phyloP scores from a whole-genome alignment of 2,888 invertebrate genomes.

The Phlogophora meticulosa region DNA sequence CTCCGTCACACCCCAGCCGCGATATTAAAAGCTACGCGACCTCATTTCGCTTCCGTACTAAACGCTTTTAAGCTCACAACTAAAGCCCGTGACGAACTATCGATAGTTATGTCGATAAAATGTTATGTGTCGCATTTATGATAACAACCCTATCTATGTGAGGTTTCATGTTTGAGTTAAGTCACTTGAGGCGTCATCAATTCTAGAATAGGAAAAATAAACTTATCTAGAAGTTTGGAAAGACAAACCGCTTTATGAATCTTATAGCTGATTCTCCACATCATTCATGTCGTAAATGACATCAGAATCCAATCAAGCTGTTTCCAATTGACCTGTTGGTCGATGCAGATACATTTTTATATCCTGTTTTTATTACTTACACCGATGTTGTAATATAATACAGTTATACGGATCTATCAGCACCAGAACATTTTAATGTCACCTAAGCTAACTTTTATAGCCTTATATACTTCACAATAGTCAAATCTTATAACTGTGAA shows the following conservation, averaged over 20 bases:
- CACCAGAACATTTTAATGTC: slow-evolving; percentile 9
- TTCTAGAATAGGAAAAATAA: not conserved
- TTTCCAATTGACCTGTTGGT: not conserved
- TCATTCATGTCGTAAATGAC: slow-evolving; percentile 11
- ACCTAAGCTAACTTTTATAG: not conserved
- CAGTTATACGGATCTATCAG: slow-evolving; percentile 37
- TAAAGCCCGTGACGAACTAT: slow-evolving; percentile 68
- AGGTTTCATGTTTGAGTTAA: slow-evolving; percentile 14
- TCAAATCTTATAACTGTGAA: slow-evolving; percentile 3
- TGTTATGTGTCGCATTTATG: slow-evolving; percentile 15
- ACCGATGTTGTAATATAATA: slow-evolving; percentile 18
- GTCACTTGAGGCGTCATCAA: not conserved
- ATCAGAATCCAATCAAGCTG: slow-evolving; percentile 22
- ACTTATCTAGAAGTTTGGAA: not conserved
- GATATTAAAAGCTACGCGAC: slow-evolving; percentile 87
- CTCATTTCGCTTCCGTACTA: slow-evolving; percentile 86
- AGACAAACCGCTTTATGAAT: not conserved
- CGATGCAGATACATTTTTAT: slow-evolving; percentile 18
- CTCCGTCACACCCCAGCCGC: slow-evolving; percentile 75
- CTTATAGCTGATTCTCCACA: not conserved
- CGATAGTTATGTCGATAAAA: slow-evolving; percentile 59
- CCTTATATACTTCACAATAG: not conserved
- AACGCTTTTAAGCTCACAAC: slow-evolving; percentile 81
- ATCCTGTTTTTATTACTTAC: slow-evolving; percentile 11
- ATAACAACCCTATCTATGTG: slow-evolving; percentile 20